Percentiles rank a stretch among this genome's conserved stretches.
Evolutionary conservation across 1,140 invertebrate genomes (phyloP).

Genomic region (Hirudo medicinalis): DNA sequence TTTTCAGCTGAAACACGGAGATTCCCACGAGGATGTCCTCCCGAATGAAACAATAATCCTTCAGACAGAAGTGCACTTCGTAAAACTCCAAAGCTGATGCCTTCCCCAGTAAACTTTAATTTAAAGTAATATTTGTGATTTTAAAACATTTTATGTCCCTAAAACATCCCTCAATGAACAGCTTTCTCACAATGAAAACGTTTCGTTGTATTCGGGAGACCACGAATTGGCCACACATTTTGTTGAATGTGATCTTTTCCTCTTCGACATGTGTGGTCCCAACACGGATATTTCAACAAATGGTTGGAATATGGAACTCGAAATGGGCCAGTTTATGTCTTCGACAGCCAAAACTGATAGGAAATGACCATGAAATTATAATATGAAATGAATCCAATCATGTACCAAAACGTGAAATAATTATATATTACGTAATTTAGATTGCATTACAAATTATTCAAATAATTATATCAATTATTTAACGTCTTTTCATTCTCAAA

Average conservation of each 20-base stretch:
- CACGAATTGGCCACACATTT: constrained; percentile 96
- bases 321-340: constrained; percentile 84
- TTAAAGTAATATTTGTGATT: constrained; percentile 12
- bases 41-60: constrained; percentile 95
- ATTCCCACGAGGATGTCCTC: constrained; percentile 93
- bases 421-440: too few relatives aligned
- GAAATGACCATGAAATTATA: not conserved
- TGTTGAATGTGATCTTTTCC: constrained; percentile 91
- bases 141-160: not conserved
- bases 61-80: constrained; percentile 93
- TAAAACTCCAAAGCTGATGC: constrained; percentile 89
- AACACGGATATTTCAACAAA: constrained; percentile 97
- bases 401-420: too few relatives aligned
- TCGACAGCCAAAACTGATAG: constrained; percentile 87
- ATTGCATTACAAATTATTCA: too few relatives aligned
- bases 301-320: constrained; percentile 88
- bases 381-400: too few relatives aligned
- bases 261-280: constrained; percentile 89
- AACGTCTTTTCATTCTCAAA: too few relatives aligned
- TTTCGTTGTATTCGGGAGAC: constrained; percentile 99
- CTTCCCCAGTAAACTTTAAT: constrained; percentile 78
- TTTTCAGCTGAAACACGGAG: constrained; percentile 85
- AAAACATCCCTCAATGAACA: not conserved
- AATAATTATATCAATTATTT: too few relatives aligned
- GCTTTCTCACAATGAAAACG: constrained; percentile 87